Evolutionary conservation across 2,113 vertebrate genomes (phyloP).

Genomic region (Ammodramus savannarum): DNA sequence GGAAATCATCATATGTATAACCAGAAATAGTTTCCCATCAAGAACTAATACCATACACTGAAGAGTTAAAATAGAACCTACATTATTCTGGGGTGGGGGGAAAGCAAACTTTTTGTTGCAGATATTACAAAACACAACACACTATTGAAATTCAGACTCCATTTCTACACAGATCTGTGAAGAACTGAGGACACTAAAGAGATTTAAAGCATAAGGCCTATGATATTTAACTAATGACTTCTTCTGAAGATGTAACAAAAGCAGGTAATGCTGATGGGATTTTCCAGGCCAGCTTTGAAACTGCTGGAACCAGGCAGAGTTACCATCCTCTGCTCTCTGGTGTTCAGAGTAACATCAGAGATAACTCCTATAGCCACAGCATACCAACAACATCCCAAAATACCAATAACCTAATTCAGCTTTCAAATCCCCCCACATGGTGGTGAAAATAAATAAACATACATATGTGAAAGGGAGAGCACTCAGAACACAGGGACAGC

Average conservation of each 20-base stretch:
- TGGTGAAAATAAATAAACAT: accelerated
- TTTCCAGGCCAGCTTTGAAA: not conserved
- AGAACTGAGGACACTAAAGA: not conserved
- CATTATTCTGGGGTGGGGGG: accelerated
- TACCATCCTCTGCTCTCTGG: not conserved
- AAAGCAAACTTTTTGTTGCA: not conserved
- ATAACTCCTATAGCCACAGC: not conserved
- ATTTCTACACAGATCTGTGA: not conserved
- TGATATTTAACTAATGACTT: not conserved
- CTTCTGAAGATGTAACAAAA: not conserved
- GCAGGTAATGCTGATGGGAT: not conserved
- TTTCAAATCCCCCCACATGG: accelerated
- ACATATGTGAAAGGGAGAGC: not conserved
- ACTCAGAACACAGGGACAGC: not conserved
- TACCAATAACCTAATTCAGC: not conserved
- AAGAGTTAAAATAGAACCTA: not conserved
- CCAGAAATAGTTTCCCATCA: not conserved
- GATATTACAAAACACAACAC: not conserved
- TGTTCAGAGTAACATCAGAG: not conserved
- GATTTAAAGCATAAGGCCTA: not conserved
- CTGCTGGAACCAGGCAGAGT: not conserved
- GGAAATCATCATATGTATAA: not conserved
- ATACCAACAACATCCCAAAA: accelerated
- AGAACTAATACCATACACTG: not conserved
- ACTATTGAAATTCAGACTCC: not conserved